phyloP scores from a whole-genome alignment of 2,113 vertebrate species.

The Mirza zaza region DNA sequence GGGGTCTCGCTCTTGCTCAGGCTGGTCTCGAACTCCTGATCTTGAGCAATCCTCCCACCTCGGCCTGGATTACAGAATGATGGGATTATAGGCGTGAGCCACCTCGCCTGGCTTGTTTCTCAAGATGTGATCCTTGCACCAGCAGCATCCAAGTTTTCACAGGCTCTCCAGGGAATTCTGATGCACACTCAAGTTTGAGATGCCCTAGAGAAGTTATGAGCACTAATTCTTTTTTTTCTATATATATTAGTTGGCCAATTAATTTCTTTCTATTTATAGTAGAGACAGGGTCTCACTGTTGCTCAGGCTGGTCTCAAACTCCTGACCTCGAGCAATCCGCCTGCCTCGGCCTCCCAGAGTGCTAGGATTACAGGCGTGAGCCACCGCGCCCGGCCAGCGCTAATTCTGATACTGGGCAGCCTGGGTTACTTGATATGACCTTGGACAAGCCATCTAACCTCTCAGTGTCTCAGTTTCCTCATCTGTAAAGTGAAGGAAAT shows the following conservation, averaged over 20 bases:
- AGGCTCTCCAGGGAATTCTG: background rate
- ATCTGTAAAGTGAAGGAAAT: background rate
- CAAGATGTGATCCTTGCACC: background rate
- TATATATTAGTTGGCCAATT: no score
- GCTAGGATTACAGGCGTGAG: no score
- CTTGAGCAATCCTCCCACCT: no score
- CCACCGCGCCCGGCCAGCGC: background rate
- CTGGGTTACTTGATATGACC: conserved; percentile 13
- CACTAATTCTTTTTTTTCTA: background rate
- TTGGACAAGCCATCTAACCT: background rate
- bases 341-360: no score
- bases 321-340: no score
- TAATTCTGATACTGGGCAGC: background rate
- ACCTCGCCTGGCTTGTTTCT: background rate
- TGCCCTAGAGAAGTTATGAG: background rate
- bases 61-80: no score
- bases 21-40: no score
- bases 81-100: no score
- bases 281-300: no score
- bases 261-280: no score
- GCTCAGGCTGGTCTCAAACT: no score
- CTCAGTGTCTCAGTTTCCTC: background rate
- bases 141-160: background rate
- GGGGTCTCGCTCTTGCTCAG: no score
- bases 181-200: background rate